Evolutionary conservation across 2,113 vertebrate species (phyloP), one percentile per base, ranked within the genome.

Genomic region (Megaleporinus macrocephalus): DNA sequence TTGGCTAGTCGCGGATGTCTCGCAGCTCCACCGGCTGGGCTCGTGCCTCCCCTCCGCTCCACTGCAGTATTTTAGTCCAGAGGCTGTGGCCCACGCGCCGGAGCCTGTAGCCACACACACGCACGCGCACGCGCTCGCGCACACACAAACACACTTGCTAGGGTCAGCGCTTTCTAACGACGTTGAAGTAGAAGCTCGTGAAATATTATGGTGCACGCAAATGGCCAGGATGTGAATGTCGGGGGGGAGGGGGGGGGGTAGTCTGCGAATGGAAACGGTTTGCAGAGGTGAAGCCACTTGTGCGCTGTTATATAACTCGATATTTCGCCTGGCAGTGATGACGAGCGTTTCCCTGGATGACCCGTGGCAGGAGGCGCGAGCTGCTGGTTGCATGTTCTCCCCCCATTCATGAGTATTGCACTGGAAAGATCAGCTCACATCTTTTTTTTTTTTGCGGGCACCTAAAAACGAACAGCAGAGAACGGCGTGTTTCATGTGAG

Each of bases 61-160:
- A 93, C 93, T 94, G 93, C 93, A 94, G 93, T 82, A 93, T 93
- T 93, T 93, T 84, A 89, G 77, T 83, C 68, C 44, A 68, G 78
- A 86, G 90, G 89, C 90, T 89, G 82, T 82, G 87, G 91, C 88
- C 87, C 90, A 84, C 84, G 83, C 85, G 88, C 85, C 89, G 79
- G 80, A 47, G 81, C 78, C 86, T 83, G 22, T 41, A 76, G 24
- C 61, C 27, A 66, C 62, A 70, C 15, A 49, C 73, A 76, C 63
- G 69, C 61, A 5, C 55, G 3, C 55, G n/a, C 29, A 61, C 29
- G 57, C 55, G 36, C 59, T 49, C 41, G 65, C 41, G 44, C n/a
- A 70, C 22, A 26, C 29, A 59, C 12, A 3, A 1, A 2, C 57
- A 61, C 24, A 61, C 57, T 13, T 61, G 57, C 57, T 61, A 26